Percentiles rank a stretch among this genome's conserved stretches.
These are phyloP conservation scores for Vidua macroura DNA, from an alignment of 2,113 vertebrate species.

Conservation along the genomic window DNA sequence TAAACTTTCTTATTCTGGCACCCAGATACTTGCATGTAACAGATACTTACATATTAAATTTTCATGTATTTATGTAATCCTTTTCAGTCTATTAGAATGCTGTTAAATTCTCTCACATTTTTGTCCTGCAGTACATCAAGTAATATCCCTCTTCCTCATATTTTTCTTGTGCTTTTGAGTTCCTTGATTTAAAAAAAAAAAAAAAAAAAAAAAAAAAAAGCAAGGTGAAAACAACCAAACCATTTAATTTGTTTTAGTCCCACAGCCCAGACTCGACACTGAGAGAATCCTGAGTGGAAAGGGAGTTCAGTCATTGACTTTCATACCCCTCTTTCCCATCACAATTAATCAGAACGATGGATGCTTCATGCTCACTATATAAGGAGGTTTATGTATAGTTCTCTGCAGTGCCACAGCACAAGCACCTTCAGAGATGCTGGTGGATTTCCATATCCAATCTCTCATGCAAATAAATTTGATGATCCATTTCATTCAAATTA, in stretches of 20 bases:
- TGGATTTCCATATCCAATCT: background rate
- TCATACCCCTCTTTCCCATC: background rate
- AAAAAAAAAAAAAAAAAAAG: background rate
- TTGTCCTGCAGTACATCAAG: background rate
- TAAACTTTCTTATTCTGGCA: background rate
- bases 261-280: background rate
- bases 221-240: background rate
- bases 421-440: background rate
- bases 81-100: background rate
- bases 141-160: background rate
- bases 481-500: background rate
- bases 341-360: background rate
- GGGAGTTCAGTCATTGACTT: background rate
- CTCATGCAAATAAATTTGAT: slow-evolving; percentile 45
- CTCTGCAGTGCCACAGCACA: background rate
- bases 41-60: background rate
- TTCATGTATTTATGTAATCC: background rate
- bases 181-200: background rate
- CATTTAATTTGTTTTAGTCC: background rate
- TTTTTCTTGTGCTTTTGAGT: background rate
- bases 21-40: background rate
- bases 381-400: background rate
- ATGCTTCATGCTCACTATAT: background rate
- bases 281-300: background rate
- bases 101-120: background rate